Base-by-base conservation (phyloP, 2,888 invertebrate species). In the Volucella bombylans region DNA sequence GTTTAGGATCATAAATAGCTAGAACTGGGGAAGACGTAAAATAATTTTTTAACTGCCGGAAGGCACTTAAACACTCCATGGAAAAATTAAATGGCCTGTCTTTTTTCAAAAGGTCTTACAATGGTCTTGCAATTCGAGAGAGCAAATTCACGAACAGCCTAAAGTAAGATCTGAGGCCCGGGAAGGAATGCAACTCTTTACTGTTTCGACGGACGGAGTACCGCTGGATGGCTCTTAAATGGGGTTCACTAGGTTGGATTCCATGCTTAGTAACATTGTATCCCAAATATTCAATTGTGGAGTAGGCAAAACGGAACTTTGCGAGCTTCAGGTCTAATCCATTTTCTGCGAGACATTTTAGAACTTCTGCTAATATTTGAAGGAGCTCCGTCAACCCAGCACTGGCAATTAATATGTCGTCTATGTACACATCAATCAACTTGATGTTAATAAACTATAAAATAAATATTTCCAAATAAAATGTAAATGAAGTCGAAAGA, bases 1-100 rank as follows among this genome's bases (percentile, higher is more conserved):
- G 45, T 69, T 78, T 61, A 8, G 87, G 87, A 41, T 88, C 80
- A 68, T 88, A 90, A 1, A 90, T 59, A 1, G 88, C 85, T 11
- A 90, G 72, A 12, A 89, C 82, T 43, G 87, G 87, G 43, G 67
- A 59, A 1, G 55, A 72, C 23, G 31, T 8, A n/a, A n/a, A n/a
- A n/a, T n/a, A n/a, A n/a, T n/a, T n/a, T n/a, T n/a, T n/a, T n/a
- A n/a, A n/a, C n/a, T 41, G 10, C 18, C 43, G 23, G 18, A 71
- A 71, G 45, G 55, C 55, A 12, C 47, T 14, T 10, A 38, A n/a
- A 14, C 49, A 71, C 39, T 71, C 71, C 1, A 14, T 1, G 23
- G 45, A 31, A 12, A 73, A 73, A 11, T 9, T 18, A n/a, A 49
- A 71, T 23, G n/a, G n/a, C n/a, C n/a, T n/a, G n/a, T n/a, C n/a